Evolutionary conservation across 2,888 invertebrate species (phyloP).

Genomic region (Aphodius sticticus): DNA sequence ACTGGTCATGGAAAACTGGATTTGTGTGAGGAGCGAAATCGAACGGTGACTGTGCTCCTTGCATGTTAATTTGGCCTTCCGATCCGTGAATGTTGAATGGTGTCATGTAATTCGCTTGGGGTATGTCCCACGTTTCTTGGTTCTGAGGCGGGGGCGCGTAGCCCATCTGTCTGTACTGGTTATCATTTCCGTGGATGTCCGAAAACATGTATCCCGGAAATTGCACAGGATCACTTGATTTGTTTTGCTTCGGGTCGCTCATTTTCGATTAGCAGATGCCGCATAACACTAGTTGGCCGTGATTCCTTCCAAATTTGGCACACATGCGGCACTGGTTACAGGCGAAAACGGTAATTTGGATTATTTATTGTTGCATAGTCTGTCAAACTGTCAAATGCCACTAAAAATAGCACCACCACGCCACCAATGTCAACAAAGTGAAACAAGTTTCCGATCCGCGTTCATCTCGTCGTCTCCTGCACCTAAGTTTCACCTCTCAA

Average conservation of each 20-base stretch:
- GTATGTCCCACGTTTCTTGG: conserved; percentile 48
- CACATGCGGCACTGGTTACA: background rate
- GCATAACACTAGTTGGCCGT: conserved; percentile 22
- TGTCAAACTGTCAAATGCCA: conserved; percentile 16
- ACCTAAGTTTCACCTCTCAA: background rate
- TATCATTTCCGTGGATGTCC: conserved; percentile 65
- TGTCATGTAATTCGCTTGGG: conserved; percentile 46
- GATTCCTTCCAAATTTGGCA: conserved; percentile 10
- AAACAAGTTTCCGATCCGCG: background rate
- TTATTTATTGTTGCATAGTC: conserved; percentile 20
- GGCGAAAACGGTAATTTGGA: conserved; percentile 7
- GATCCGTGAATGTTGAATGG: conserved; percentile 32
- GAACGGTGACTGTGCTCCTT: conserved; percentile 35
- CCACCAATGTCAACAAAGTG: conserved; percentile 18
- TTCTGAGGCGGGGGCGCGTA: conserved; percentile 59
- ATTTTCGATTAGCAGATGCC: conserved; percentile 45
- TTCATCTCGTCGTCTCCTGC: background rate
- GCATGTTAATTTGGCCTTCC: conserved; percentile 16
- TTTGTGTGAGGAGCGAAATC: conserved; percentile 41
- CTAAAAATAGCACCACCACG: conserved; percentile 13
- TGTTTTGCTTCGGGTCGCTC: conserved; percentile 53
- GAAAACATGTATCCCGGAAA: conserved; percentile 69
- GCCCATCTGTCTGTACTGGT: conserved; percentile 66
- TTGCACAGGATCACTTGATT: conserved; percentile 59
- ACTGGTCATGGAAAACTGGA: conserved; percentile 39